These are phyloP conservation scores for Porites australiensis DNA, from an alignment of 64 coral and sea anemone genomes.

Conservation along the genomic window DNA sequence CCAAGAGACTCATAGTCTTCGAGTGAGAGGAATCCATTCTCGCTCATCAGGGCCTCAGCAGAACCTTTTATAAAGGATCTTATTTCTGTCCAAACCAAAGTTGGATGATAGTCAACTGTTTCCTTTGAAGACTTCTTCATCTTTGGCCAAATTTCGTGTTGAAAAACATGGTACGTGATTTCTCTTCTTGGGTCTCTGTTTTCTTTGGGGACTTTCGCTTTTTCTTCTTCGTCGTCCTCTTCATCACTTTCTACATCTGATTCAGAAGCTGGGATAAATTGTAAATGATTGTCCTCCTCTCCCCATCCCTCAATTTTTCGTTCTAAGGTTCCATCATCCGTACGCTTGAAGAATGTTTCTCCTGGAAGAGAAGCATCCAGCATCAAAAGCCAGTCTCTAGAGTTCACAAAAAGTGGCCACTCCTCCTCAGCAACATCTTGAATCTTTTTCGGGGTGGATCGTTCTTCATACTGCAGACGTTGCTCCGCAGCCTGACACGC, in stretches of 20 bases:
- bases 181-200: slow-evolving; percentile 79
- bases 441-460: slow-evolving; percentile 51
- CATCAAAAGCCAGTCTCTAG: slow-evolving; percentile 88
- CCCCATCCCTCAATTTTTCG: slow-evolving; percentile 92
- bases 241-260: slow-evolving; percentile 51
- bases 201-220: background rate
- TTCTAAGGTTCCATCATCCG: slow-evolving; percentile 80
- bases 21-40: slow-evolving; percentile 65
- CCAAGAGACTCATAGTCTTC: slow-evolving; percentile 82
- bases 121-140: slow-evolving; percentile 71
- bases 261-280: slow-evolving; percentile 57
- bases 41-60: slow-evolving; percentile 78
- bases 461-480: slow-evolving; percentile 38
- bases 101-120: slow-evolving; percentile 85
- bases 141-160: slow-evolving; percentile 90
- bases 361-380: slow-evolving; percentile 91
- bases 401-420: slow-evolving; percentile 94
- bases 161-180: slow-evolving; percentile 88
- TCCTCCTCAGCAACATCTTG: slow-evolving; percentile 70
- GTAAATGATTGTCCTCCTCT: slow-evolving; percentile 87
- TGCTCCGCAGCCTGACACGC: slow-evolving; percentile 58
- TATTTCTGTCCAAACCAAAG: slow-evolving; percentile 99
- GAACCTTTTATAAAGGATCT: slow-evolving; percentile 98
- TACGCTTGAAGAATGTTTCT: slow-evolving; percentile 73
- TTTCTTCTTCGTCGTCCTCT: slow-evolving; percentile 64